These are phyloP conservation scores for Xyrauchen texanus DNA, from an alignment of 2,113 vertebrate species.

Conservation along the genomic window DNA sequence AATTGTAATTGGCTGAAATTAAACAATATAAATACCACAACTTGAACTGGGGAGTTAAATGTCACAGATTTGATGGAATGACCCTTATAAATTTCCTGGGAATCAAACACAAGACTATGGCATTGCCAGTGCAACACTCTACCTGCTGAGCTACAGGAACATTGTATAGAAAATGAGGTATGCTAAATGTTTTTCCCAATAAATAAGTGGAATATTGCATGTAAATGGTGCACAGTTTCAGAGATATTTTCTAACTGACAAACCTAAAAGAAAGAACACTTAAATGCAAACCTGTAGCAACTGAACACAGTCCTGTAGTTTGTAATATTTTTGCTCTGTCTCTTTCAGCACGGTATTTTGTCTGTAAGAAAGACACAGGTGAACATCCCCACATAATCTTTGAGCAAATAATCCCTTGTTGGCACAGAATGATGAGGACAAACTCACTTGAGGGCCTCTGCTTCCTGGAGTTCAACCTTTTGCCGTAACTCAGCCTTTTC, in stretches of 20 bases:
- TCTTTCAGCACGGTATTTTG: constrained; percentile 59
- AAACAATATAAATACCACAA: too few relatives aligned
- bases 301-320: constrained; percentile 59
- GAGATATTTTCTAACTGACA: neutral
- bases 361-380: constrained; percentile 46
- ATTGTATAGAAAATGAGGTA: too few relatives aligned
- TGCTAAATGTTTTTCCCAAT: too few relatives aligned
- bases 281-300: constrained; percentile 66
- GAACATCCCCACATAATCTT: fast-evolving
- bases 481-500: constrained; percentile 55
- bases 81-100: too few relatives aligned
- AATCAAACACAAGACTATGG: too few relatives aligned
- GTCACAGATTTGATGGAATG: too few relatives aligned
- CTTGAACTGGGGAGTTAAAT: too few relatives aligned
- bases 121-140: too few relatives aligned
- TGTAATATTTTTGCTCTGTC: constrained; percentile 58
- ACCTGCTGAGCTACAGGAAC: too few relatives aligned
- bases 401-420: neutral
- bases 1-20: too few relatives aligned
- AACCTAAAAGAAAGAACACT: neutral
- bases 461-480: constrained; percentile 49
- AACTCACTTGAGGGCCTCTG: constrained; percentile 63
- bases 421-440: neutral
- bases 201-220: too few relatives aligned
- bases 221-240: too few relatives aligned